Evolutionary conservation across 2,113 vertebrate genomes (phyloP), one percentile per base, ranked within the genome.

Genomic region (Nerophis ophidion): DNA sequence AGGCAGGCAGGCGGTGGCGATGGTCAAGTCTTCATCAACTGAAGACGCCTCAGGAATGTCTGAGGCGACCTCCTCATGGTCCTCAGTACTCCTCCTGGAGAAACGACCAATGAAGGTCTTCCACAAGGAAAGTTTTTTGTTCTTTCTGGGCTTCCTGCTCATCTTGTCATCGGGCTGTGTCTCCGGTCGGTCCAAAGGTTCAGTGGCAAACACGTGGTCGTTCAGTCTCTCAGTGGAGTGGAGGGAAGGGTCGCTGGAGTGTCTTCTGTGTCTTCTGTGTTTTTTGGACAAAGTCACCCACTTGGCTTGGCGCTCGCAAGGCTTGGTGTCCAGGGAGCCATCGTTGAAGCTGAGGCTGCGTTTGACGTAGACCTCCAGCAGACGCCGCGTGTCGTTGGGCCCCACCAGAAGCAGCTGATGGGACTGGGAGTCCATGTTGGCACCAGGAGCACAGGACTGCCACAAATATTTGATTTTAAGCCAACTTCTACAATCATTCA

Each of bases 281-380:
- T 2, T 80, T 36, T 57, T 74, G 0, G 65, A 46, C 49, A 69
- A 45, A 0, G 79, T 71, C 54, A 89, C 79, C 81, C 68, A 91
- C 66, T 63, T 68, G 6, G 76, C 61, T 26, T 74, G 80, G 54
- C 1, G 62, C 38, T 8, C 0, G 0, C 8, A 0, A 8, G 4
- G 62, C 58, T 34, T 66, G 4, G 16, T 2, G 15, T 0, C 0
- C 1, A 36, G 9, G 0, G 68, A 5, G 3, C 68, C 77, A 0
- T 92, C 89, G 0, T 86, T 83, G 52, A 90, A 74, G 68, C 92
- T 95, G 61, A 92, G 66, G 2, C 89, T 88, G 65, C 88, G 85
- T 52, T 82, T 88, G 35, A 93, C 84, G 0, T 90, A 87, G 0
- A 89, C 86, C 80, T 93, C 93, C 36, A 93, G 79, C 57, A 92